Base-by-base conservation (phyloP, 2,888 invertebrate genomes). In the Coleophora deauratella region DNA sequence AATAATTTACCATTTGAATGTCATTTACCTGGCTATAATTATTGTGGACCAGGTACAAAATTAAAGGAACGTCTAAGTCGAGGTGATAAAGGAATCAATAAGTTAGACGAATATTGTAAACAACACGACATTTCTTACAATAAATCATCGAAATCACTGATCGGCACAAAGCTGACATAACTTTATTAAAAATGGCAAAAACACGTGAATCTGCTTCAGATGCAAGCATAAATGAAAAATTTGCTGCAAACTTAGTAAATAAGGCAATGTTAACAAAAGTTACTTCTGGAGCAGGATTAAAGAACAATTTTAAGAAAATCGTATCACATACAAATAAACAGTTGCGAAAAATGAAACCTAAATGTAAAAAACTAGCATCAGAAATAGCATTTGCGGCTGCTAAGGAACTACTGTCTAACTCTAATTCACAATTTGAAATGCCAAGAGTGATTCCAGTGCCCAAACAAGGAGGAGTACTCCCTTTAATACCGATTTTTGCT, bases 401-500 rank as follows among this genome's bases (percentile, higher is more conserved):
- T 9, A 49, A 40, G 43, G 47, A 51, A 36, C n/a, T 46, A 13
- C 13, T 12, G 28, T 12, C 40, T 33, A 57, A 55, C 62, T n/a
- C n/a, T 3, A 21, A 21, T 21, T 59, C 12, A 43, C 43, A 35
- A n/a, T 34, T 41, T 0, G 35, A 44, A 42, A 27, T 48, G 37
- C 61, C 60, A 21, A 41, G 64, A 14, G 48, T 68, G 33, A 66
- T 67, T 34, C 59, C 61, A 12, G 32, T 70, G 27, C 66, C 68
- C 11, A 68, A 71, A 55, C 45, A 45, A 33, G 67, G 68, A 9
- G 69, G 72, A 34, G 45, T 67, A 21, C 43, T 64, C 41, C 66
- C 62, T 9, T 45, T 68, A 27, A 51, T 71, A n/a, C 66, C 66
- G 2, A 49, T 72, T 15, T 65, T n/a, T n/a, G n/a, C n/a, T n/a